Percentiles rank a stretch among this genome's conserved stretches.
phyloP scores from a whole-genome alignment of 2,888 invertebrate species.

The Platynereis dumerilii region DNA sequence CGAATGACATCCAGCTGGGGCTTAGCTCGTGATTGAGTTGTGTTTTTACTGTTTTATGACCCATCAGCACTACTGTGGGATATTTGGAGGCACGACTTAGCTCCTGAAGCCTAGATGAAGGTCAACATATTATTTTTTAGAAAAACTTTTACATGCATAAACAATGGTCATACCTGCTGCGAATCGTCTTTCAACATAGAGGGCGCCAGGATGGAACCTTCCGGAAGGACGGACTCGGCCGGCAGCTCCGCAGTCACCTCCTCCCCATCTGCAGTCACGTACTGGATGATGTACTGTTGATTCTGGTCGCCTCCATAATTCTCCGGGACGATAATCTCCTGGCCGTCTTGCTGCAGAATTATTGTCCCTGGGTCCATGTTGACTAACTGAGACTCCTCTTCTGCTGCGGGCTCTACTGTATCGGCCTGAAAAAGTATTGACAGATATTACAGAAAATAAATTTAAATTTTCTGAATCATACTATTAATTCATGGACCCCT shows the following conservation, averaged over 20 bases:
- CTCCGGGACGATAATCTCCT: constrained; percentile 44
- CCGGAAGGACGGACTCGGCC: neutral
- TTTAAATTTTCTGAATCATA: neutral
- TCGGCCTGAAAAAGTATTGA: constrained; percentile 38
- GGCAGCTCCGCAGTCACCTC: neutral
- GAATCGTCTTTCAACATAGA: no score
- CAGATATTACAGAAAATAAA: constrained; percentile 7
- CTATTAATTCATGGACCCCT: no score
- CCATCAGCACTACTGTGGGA: no score
- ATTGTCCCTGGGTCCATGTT: constrained; percentile 52
- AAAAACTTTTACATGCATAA: no score
- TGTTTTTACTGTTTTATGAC: no score
- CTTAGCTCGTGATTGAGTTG: no score
- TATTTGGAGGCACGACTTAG: no score
- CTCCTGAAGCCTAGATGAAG: no score
- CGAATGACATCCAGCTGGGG: no score
- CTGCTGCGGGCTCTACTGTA: constrained; percentile 42
- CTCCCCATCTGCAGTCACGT: constrained; percentile 39
- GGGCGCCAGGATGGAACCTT: no score
- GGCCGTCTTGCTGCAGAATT: constrained; percentile 54
- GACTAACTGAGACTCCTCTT: constrained; percentile 43
- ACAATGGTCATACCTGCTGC: no score
- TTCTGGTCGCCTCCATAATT: constrained; percentile 38
- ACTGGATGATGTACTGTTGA: constrained; percentile 56
- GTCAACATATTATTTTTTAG: no score